Evolutionary conservation across 2,797 vertebrate species (phyloP).

Genomic region (Thunnus albacares): DNA sequence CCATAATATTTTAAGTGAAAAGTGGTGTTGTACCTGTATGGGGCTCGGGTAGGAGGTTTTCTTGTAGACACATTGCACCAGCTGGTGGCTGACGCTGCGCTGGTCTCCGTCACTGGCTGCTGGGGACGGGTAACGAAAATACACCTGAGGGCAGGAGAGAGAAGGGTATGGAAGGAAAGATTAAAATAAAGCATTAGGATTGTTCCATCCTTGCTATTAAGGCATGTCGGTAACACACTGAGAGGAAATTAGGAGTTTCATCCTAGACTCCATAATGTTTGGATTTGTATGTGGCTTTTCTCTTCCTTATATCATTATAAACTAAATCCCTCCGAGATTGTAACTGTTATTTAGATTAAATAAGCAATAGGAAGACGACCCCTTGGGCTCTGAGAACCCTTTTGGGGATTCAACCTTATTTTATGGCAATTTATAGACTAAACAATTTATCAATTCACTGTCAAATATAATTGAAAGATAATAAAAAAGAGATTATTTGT

Average conservation of each 20-base stretch:
- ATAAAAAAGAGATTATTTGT: no score
- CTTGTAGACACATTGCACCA: conserved; percentile 93
- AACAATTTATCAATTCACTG: no score
- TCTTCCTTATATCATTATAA: neutral
- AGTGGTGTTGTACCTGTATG: conserved; percentile 75
- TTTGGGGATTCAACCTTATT: no score
- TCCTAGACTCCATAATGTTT: no score
- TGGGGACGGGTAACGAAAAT: conserved; percentile 90
- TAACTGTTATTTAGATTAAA: no score
- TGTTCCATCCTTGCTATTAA: neutral
- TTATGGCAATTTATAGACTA: no score
- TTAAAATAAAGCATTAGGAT: neutral
- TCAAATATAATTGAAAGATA: no score
- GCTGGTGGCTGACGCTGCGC: conserved; percentile 87
- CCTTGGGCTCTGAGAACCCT: no score
- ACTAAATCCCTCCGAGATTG: neutral
- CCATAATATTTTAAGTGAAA: rapidly evolving
- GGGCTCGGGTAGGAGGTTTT: conserved; percentile 89
- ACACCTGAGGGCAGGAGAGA: conserved; percentile 79
- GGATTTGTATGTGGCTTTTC: neutral
- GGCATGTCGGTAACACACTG: neutral
- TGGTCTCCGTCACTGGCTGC: conserved; percentile 79
- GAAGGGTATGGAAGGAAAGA: no score
- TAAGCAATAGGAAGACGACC: no score
- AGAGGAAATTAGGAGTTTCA: neutral